Evolutionary conservation across 2,797 vertebrate genomes (phyloP).

Genomic region (Remorina albescens): DNA sequence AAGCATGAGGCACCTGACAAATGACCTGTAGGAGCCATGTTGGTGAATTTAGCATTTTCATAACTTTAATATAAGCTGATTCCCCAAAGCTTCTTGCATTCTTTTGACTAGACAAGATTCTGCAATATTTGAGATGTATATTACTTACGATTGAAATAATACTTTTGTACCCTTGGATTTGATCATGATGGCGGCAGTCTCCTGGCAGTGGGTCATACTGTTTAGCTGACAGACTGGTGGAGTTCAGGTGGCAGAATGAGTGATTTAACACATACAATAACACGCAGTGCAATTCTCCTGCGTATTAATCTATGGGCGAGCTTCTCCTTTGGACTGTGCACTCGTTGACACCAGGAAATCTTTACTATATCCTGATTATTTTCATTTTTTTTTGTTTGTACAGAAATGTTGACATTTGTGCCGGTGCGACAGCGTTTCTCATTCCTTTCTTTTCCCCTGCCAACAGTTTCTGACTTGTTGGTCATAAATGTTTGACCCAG

Average conservation of each 20-base stretch:
- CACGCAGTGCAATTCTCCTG: conserved; percentile 39
- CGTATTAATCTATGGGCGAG: conserved; percentile 47
- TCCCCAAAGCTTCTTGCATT: conserved; percentile 28
- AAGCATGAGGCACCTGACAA: neutral
- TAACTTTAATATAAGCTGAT: conserved; percentile 20
- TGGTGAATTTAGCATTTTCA: conserved; percentile 9
- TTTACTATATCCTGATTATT: conserved; percentile 54
- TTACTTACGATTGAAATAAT: neutral
- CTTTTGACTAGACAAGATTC: neutral
- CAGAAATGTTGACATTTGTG: conserved; percentile 70
- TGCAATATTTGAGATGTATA: conserved; percentile 29
- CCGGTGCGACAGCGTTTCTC: conserved; percentile 61
- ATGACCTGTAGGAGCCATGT: conserved; percentile 9
- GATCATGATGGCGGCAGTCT: conserved; percentile 24
- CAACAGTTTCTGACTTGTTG: conserved; percentile 57
- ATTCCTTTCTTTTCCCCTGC: conserved; percentile 39
- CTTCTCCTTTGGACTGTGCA: conserved; percentile 62
- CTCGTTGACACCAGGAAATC: conserved; percentile 49
- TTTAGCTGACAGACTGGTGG: conserved; percentile 12
- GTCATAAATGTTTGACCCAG: conserved; percentile 71
- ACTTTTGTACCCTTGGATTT: conserved; percentile 19
- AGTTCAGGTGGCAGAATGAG: conserved; percentile 29
- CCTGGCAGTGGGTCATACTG: conserved; percentile 22
- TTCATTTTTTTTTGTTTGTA: conserved; percentile 57
- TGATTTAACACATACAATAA: conserved; percentile 25